Evolutionary conservation across 2,113 vertebrate species (phyloP).

Genomic region (Mus spicilegus): DNA sequence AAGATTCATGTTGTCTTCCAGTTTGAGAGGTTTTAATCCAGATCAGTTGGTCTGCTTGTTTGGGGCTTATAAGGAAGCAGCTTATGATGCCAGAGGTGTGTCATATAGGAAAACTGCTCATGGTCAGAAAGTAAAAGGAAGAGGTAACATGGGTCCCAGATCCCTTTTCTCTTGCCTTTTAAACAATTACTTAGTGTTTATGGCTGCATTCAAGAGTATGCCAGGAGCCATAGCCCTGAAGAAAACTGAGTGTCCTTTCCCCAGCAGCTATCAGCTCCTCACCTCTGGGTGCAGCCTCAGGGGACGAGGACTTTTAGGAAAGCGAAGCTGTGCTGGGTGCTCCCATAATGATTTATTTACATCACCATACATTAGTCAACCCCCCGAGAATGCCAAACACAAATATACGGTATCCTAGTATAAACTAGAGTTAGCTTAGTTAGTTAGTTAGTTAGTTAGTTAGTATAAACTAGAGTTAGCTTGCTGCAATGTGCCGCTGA

Average conservation of each 20-base stretch:
- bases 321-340: neutral
- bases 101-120: neutral
- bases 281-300: neutral
- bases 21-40: neutral
- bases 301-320: neutral
- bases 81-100: neutral
- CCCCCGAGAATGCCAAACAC: neutral
- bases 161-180: neutral
- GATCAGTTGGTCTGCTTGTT: neutral
- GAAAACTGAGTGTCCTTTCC: neutral
- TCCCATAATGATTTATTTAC: neutral
- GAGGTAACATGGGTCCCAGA: neutral
- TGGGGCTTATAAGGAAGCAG: neutral
- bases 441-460: too few species aligned
- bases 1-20: neutral
- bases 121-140: neutral
- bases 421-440: neutral
- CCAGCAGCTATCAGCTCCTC: neutral
- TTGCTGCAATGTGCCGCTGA: neutral
- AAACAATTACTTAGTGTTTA: neutral
- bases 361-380: slow-evolving; percentile 6
- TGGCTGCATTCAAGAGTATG: too few species aligned
- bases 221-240: neutral
- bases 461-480: neutral
- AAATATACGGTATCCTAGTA: neutral